Conservation (phyloP, 2,888 invertebrate genomes). For the Morpho deidamia region DNA sequence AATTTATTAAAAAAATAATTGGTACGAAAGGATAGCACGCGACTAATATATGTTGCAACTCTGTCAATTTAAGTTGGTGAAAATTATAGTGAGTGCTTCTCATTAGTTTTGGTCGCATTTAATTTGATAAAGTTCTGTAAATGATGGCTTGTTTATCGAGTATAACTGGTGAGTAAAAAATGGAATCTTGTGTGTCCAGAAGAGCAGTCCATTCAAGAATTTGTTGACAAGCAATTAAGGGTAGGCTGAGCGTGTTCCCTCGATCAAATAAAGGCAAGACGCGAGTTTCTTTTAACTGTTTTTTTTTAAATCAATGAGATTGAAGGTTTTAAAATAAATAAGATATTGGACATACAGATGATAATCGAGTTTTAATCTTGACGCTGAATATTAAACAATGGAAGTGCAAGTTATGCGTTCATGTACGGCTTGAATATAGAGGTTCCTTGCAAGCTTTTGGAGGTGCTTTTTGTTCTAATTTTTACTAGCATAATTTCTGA, state of each 20-base stretch:
- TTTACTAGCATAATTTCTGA: too few relatives aligned
- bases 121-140: slow-evolving; percentile 32
- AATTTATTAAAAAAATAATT: slow-evolving; percentile 44
- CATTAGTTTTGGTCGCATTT: slow-evolving; percentile 1
- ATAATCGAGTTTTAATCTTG: not conserved
- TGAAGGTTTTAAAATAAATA: not conserved
- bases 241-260: slow-evolving; percentile 35
- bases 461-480: too few relatives aligned
- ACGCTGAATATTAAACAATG: too few relatives aligned
- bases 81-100: not conserved
- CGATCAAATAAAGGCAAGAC: slow-evolving; percentile 34
- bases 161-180: slow-evolving; percentile 54
- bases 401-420: too few relatives aligned
- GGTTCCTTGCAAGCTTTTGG: too few relatives aligned
- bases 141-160: slow-evolving; percentile 59
- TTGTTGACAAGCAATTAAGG: slow-evolving; percentile 71
- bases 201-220: slow-evolving; percentile 64
- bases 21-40: slow-evolving; percentile 35
- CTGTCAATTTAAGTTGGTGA: slow-evolving; percentile 27
- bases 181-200: slow-evolving; percentile 52
- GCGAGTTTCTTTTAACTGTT: slow-evolving; percentile 35
- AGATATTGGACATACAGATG: not conserved
- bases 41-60: slow-evolving; percentile 36
- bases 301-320: slow-evolving; percentile 23
- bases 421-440: too few relatives aligned